Evolutionary conservation across 53 echinoderm and acorn worm genomes (phyloP).

Genomic region (Apostichopus leukothele): DNA sequence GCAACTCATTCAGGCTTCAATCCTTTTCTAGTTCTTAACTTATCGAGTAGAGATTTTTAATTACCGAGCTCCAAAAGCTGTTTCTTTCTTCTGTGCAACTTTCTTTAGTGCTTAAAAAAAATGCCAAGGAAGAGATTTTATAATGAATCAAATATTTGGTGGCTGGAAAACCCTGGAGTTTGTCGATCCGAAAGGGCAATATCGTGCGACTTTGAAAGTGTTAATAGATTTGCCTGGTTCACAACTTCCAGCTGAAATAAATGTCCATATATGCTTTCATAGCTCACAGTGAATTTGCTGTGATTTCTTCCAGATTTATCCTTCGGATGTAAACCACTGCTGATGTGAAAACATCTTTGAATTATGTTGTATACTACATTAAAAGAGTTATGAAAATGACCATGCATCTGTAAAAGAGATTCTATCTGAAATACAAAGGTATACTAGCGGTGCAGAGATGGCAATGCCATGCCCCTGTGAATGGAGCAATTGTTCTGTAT

Average conservation of each 20-base stretch:
- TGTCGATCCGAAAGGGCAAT: not conserved
- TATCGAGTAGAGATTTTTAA: not conserved
- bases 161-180: not conserved
- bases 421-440: too few species aligned
- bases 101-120: not conserved
- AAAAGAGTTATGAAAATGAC: too few species aligned
- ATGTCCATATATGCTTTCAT: not conserved
- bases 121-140: constrained; percentile 2
- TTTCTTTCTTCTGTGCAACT: not conserved
- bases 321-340: too few species aligned
- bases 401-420: too few species aligned
- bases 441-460: too few species aligned
- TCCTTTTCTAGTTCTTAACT: constrained; percentile 14
- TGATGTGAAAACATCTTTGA: too few species aligned
- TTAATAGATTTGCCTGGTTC: not conserved
- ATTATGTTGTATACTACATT: too few species aligned
- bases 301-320: too few species aligned
- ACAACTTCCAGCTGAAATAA: not conserved
- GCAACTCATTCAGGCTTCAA: not conserved
- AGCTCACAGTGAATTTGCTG: not conserved
- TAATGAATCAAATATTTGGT: not conserved
- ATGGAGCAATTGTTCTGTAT: too few species aligned
- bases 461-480: too few species aligned
- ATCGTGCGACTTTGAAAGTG: not conserved
- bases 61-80: not conserved